Base-by-base conservation (phyloP, 1,140 invertebrate species). In the Drosophila bocki region DNA sequence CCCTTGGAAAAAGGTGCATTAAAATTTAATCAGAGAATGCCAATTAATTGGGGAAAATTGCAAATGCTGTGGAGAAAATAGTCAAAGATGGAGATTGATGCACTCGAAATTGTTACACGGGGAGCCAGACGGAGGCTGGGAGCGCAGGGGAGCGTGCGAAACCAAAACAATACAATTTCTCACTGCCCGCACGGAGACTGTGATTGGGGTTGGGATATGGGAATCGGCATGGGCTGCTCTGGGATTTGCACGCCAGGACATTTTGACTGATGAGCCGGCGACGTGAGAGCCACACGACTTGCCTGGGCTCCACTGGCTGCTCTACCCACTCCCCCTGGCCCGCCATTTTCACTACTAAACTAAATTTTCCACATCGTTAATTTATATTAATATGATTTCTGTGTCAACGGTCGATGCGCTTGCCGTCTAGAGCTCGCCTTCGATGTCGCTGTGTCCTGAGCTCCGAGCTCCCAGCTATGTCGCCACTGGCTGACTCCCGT, bases 361-460 rank as follows among this genome's bases (percentile, higher is more conserved):
- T 92, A 92, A 92, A 92, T 92, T 92, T 92, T 92, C 91, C 91
- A 91, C 91, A 91, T 92, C 91, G 91, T 92, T 92, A 92, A 92
- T 92, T 92, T 92, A 92, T 92, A 92, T 92, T 92, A 92, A 92
- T 92, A 92, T 91, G 88, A 92, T 92, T 91, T 92, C 86, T 90
- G 87, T 92, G 91, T 92, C 91, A 92, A 88, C 88, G 80, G 75
- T 78, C 86, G 81, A 78, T 79, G 81, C 70, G 69, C 45, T 68
- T 60, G 78, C 75, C 68, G 81, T 78, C 84, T 88, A 65, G 47
- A 75, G 74, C 56, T 69, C 39, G 42, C 61, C 51, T 41, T 59
- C 63, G 29, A 42, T 39, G 44, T 41, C 17, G 37, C 39, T 8
- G 19, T 35, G 48, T 26, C 64, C 50, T 63, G 3, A n/a, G 37